Base-by-base conservation (phyloP, 2,797 vertebrate genomes). In the Garrulus glandarius region DNA sequence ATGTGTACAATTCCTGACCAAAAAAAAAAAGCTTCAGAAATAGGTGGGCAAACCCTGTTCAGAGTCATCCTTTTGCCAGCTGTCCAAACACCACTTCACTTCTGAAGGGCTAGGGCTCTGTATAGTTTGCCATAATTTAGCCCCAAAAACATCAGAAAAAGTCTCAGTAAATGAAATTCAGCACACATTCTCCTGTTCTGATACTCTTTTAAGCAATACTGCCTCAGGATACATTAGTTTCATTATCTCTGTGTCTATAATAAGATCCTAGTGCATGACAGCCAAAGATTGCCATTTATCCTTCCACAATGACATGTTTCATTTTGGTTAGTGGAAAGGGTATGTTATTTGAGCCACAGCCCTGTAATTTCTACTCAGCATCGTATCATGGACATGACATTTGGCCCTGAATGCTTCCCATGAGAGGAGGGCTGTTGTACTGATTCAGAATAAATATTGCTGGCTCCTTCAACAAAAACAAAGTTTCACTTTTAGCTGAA, bases 141-240 rank as follows among this genome's bases (percentile, higher is more conserved):
- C 7, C 47, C 29, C 39, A 88, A 78, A 87, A 15, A 84, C 22
- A 63, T 14, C 20, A 76, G 50, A 59, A 84, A 63, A 84, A 50
- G 23, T 41, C 53, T 80, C 61, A 41, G 56, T 55, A 93, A 94
- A 94, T 94, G 16, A 94, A 83, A 96, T 96, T 92, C 93, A 91
- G 63, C 5, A 2, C 92, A 95, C 89, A 94, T 89, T 86, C 83
- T 91, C 87, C 55, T 91, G 43, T 89, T 87, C 94, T 88, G 76
- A 84, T 92, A 85, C 56, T 91, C 89, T 94, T 92, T 94, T 86
- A 97, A 96, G 87, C 86, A 95, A 92, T 79, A 72, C 59, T 88
- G 91, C 95, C 89, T 94, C 84, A 52, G 91, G 94, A 93, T 96
- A 96, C 95, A 94, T 97, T 96, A 96, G 91, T 95, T 97, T 96